phyloP scores from a whole-genome alignment of 2,797 vertebrate genomes.

The Ficedula albicollis region DNA sequence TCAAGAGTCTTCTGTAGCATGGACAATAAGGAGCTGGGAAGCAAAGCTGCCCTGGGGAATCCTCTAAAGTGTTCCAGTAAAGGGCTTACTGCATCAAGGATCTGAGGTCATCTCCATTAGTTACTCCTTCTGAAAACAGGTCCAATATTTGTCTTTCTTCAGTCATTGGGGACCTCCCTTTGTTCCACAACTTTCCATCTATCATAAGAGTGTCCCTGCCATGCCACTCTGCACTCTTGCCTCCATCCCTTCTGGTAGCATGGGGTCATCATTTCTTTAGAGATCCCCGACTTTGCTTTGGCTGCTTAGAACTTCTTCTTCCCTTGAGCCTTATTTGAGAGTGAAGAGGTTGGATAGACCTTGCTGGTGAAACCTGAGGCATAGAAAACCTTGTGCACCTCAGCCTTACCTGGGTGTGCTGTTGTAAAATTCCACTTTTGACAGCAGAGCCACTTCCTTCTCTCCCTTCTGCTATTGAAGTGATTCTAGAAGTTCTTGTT shows the following conservation, averaged over 20 bases:
- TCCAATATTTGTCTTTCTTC: not conserved
- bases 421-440: not conserved
- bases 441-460: not conserved
- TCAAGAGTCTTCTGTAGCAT: not conserved
- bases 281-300: not conserved
- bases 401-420: not conserved
- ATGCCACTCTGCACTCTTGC: not conserved
- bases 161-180: not conserved
- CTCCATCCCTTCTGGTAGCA: not conserved
- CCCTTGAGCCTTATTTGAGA: not conserved
- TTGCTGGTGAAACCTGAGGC: not conserved
- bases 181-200: not conserved
- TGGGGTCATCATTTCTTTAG: not conserved
- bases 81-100: not conserved
- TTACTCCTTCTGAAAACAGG: not conserved
- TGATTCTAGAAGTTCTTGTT: not conserved
- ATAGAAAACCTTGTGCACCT: not conserved
- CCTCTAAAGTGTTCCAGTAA: not conserved
- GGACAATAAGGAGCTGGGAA: not conserved
- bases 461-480: not conserved
- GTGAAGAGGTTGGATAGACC: not conserved
- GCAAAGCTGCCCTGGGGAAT: not conserved
- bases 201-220: not conserved
- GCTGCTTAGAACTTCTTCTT: not conserved
- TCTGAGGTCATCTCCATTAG: not conserved